Conservation (phyloP, 2,797 vertebrate species). For the Naso thynnoides region DNA sequence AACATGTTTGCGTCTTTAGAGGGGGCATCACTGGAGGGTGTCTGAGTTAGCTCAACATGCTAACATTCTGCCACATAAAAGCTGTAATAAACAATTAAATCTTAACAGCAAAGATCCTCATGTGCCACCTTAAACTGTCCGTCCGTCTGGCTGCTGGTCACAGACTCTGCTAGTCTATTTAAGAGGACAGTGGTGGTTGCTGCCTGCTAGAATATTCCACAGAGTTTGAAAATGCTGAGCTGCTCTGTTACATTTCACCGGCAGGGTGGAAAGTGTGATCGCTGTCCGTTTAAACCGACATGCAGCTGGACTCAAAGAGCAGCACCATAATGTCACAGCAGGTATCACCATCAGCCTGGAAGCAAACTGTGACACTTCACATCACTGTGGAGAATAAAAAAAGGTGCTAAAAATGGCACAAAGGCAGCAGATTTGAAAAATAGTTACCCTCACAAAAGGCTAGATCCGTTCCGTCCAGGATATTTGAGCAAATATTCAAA, state of each 20-base stretch:
- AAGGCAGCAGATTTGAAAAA: conserved; percentile 39
- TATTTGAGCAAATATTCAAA: conserved; percentile 61
- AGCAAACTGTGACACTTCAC: conserved; percentile 62
- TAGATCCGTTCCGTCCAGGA: conserved; percentile 17
- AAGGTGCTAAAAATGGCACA: conserved; percentile 41
- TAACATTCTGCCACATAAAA: neutral
- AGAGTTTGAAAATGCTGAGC: conserved; percentile 70
- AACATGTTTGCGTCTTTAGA: neutral
- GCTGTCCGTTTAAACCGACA: conserved; percentile 45
- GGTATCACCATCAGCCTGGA: conserved; percentile 34
- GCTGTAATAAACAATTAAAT: no score
- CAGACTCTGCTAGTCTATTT: no score
- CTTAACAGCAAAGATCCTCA: neutral
- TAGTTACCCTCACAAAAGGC: conserved; percentile 19
- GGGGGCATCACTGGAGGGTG: neutral
- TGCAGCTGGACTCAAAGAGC: conserved; percentile 13
- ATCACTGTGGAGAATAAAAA: conserved; percentile 26
- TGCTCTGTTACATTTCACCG: conserved; percentile 81
- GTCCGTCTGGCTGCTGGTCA: conserved; percentile 8
- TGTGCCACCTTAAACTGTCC: neutral
- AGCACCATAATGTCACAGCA: neutral
- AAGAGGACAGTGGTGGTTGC: neutral
- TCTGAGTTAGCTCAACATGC: neutral
- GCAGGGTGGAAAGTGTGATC: conserved; percentile 72
- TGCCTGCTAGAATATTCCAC: conserved; percentile 74